Base-by-base conservation (phyloP, 2,888 invertebrate species). In the Eurytoma adleriae region DNA sequence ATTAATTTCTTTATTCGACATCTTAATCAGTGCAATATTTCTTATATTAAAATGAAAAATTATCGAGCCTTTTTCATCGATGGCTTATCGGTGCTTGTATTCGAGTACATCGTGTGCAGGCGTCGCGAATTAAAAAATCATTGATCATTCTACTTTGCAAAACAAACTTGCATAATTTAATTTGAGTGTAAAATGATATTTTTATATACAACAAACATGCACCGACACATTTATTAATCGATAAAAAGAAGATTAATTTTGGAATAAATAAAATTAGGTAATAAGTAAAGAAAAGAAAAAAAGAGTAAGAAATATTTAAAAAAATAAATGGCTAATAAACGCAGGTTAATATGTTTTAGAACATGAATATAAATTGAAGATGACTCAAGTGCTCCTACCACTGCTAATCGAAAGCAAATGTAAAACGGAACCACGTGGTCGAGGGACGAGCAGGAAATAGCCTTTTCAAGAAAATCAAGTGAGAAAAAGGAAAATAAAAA, bases 1-100 rank as follows among this genome's bases (percentile, higher is more conserved):
- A 70, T 77, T 77, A 64, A 70, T 70, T 70, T 77, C n/a, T 54
- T 13, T 40, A 27, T 27, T 48, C 77, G 50, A 64, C 54, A 27
- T 50, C 57, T 78, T 78, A 78, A 71, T 78, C 71, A 78, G 18
- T 10, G 24, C 30, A 40, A 40, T 56, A n/a, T n/a, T 54, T 4
- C 5, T 7, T 54, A 10, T 7, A 54, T 16, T 7, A 20, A 2
- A 18, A 40, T 69, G 20, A 77, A 70, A 77, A 54, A 64, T 70
- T 48, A 64, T 64, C 40, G 10, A 0, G 48, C 30, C 14, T 54
- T 16, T 54, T 54, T 54, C 16, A 10, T 12, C 27, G 1, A 14
- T 27, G 27, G 18, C 3, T 67, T 50, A 59, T 75, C 52, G 57
- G 18, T 2, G 50, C 1, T 18, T 56, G 30, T 16, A 40, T 61